Base-by-base conservation (phyloP, 1,140 invertebrate species). In the Anastrepha obliqua region DNA sequence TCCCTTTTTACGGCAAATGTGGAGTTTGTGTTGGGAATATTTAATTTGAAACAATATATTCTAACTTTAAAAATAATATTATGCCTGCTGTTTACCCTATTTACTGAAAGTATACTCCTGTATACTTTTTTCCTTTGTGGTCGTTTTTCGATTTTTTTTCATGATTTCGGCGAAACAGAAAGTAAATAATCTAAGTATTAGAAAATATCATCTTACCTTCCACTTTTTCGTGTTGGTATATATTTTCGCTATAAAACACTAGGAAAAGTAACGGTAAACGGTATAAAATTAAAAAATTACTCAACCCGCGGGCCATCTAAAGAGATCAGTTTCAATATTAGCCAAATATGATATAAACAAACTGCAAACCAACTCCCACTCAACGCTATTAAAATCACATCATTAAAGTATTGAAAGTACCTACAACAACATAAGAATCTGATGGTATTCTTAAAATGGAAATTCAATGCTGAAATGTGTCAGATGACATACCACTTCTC, bases 361-460 rank as follows among this genome's bases (percentile, higher is more conserved):
- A 6, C 20, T 9, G 64, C 7, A 20, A 65, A 74, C 7, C 67
- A 1, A 74, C 42, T 7, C 67, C 67, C 67, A 44, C 42, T 74
- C 17, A 74, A 44, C 15, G 42, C 67, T 74, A 74, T 74, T 74
- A 74, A 74, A 74, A 47, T 44, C 67, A 74, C 17, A 74, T 44
- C 67, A 74, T n/a, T 42, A 42, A 47, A 70, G 42, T 7, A 67
- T 29, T 67, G 7, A 39, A 67, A 67, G 11, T 67, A 1, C n/a
- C n/a, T n/a, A n/a, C 39, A n/a, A 42, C 15, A 74, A 9, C 9
- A 70, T 70, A 47, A 70, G 11, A 70, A 70, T 13, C 39, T 44
- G 3, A 44, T 70, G 15, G 9, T 13, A 70, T 6, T 39, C 11
- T 44, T 1, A 29, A 44, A 70, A 44, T 17, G 42, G 11, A 15